A percentile compares a stretch with the other conserved stretches of the same genome.
Evolutionary conservation across 2,888 invertebrate genomes (phyloP).

Genomic region (Amphipoea lucens): DNA sequence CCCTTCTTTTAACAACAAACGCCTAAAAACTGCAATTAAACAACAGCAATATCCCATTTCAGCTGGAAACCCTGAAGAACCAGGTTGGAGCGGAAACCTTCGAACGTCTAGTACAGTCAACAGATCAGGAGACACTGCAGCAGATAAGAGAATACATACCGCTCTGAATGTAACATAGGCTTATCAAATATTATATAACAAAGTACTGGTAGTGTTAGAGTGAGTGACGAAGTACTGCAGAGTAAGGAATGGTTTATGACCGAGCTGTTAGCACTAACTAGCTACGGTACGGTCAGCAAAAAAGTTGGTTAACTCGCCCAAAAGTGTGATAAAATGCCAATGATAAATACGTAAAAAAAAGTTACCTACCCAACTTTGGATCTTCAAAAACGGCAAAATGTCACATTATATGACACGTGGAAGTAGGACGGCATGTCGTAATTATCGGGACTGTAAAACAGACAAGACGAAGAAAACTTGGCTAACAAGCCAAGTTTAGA

Average conservation of each 20-base stretch:
- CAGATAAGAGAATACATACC: conserved; percentile 92
- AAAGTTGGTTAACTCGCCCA: background rate
- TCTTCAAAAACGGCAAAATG: background rate
- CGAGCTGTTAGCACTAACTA: background rate
- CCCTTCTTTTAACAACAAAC: too few species aligned
- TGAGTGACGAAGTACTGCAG: background rate
- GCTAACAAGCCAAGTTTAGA: background rate
- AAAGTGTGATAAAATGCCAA: background rate
- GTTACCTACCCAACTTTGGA: background rate
- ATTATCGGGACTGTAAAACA: too few species aligned
- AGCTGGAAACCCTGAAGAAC: conserved; percentile 93
- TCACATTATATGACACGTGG: background rate
- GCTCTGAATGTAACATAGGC: conserved; percentile 72
- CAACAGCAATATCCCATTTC: conserved; percentile 69
- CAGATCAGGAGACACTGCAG: conserved; percentile 93
- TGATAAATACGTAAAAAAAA: background rate
- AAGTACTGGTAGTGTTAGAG: conserved; percentile 27
- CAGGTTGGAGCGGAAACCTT: conserved; percentile 94
- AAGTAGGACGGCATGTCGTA: too few species aligned
- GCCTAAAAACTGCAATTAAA: background rate
- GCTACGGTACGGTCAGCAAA: background rate
- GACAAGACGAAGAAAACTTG: background rate
- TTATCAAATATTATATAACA: conserved; percentile 29
- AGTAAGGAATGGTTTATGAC: background rate
- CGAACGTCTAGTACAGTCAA: conserved; percentile 93